These are phyloP conservation scores for Paragorgia papillata DNA, from an alignment of 92 coral and sea anemone species.

Conservation along the genomic window DNA sequence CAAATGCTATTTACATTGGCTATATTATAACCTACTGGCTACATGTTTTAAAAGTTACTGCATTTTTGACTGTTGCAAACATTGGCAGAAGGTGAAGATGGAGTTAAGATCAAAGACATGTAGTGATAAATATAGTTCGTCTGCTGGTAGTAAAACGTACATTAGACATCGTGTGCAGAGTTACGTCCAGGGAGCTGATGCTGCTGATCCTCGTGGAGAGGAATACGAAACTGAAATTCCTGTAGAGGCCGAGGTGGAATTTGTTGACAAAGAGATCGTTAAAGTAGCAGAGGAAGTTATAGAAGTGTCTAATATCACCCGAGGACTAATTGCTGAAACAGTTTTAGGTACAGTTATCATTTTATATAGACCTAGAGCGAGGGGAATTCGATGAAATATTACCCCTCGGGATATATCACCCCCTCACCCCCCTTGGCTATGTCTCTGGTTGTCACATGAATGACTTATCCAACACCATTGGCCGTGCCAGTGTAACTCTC, in stretches of 20 bases:
- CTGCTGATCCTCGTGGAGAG: slow-evolving; percentile 76
- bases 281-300: slow-evolving; percentile 91
- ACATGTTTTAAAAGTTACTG: too few species aligned
- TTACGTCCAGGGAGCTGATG: slow-evolving; percentile 78
- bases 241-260: slow-evolving; percentile 82
- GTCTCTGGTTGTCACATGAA: too few species aligned
- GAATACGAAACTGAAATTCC: slow-evolving; percentile 91
- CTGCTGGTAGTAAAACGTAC: slow-evolving; percentile 16
- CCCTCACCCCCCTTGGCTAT: too few species aligned
- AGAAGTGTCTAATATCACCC: slow-evolving; percentile 74
- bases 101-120: not conserved
- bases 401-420: too few species aligned
- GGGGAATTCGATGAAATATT: too few species aligned
- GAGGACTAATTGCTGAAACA: slow-evolving; percentile 85
- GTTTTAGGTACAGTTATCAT: slow-evolving; percentile 69
- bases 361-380: too few species aligned
- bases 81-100: not conserved
- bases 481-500: too few species aligned
- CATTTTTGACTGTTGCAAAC: not conserved
- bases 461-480: too few species aligned
- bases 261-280: slow-evolving; percentile 83
- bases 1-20: too few species aligned
- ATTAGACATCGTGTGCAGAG: slow-evolving; percentile 93
- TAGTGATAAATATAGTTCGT: not conserved
- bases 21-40: too few species aligned